Evolutionary conservation across 2,113 vertebrate species (phyloP).

Genomic region (Sinocyclocheilus grahami): DNA sequence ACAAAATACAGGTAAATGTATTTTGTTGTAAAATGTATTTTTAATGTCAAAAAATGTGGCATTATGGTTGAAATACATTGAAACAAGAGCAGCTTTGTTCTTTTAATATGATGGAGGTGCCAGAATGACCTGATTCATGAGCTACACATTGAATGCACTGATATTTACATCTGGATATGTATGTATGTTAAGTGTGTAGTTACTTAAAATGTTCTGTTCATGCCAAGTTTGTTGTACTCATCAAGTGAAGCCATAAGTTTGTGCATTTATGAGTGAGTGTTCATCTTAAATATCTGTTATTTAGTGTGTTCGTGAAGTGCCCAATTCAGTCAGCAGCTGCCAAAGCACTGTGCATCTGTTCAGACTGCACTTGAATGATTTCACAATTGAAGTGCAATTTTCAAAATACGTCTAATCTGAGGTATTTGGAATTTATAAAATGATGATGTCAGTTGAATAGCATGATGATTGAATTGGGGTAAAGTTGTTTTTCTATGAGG

Average conservation of each 20-base stretch:
- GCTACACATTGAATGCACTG: constrained; percentile 27
- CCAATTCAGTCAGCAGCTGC: constrained; percentile 14
- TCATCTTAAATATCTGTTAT: not conserved
- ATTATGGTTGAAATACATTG: constrained; percentile 14
- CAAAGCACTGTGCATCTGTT: not conserved
- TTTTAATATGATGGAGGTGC: constrained; percentile 19
- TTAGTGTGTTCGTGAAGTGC: constrained; percentile 14
- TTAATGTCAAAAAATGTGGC: not conserved
- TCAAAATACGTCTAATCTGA: not conserved
- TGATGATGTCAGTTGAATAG: constrained; percentile 1
- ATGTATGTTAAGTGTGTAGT: not conserved
- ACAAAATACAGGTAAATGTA: not conserved
- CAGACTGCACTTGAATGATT: not conserved
- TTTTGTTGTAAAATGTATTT: not conserved
- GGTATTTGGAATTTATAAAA: not conserved
- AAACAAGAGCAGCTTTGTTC: constrained; percentile 6
- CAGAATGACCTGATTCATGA: constrained; percentile 7
- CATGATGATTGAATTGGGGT: not conserved
- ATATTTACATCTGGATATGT: constrained; percentile 11
- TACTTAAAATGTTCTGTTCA: constrained; percentile 22
- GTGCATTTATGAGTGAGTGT: not conserved
- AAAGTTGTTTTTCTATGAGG: not conserved
- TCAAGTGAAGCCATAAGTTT: constrained; percentile 15
- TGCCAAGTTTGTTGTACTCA: constrained; percentile 13
- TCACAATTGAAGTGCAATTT: not conserved